These are phyloP conservation scores for Petrocephalus sullivani DNA, from an alignment of 2,797 vertebrate genomes.

Conservation along the genomic window DNA sequence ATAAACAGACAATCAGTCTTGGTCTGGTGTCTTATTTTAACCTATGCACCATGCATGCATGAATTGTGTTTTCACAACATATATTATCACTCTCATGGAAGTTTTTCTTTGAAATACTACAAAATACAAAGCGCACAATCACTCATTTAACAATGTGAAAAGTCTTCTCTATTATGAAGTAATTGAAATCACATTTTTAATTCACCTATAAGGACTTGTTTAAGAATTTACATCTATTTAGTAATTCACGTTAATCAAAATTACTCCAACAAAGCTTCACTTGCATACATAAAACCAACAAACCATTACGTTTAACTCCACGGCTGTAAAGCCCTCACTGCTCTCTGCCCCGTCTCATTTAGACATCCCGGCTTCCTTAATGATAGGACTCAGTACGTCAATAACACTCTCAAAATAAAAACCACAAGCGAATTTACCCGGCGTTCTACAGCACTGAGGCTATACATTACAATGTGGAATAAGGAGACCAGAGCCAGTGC, in stretches of 20 bases:
- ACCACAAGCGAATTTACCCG: neutral
- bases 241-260: neutral
- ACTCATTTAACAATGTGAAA: neutral
- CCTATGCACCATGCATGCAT: neutral
- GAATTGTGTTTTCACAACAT: neutral
- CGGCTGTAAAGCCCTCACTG: neutral
- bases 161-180: neutral
- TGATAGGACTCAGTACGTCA: neutral
- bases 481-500: neutral
- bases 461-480: neutral
- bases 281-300: neutral
- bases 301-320: neutral
- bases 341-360: neutral
- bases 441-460: neutral
- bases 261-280: neutral
- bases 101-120: neutral
- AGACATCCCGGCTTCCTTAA: neutral
- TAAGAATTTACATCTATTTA: neutral
- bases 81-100: neutral
- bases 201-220: neutral
- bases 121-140: neutral
- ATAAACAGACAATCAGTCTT: neutral
- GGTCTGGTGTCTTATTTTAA: neutral
- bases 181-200: neutral
- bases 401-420: neutral